These are phyloP conservation scores for Stenopsyche tienmushanensis DNA, from an alignment of 1,140 invertebrate species.

Conservation along the genomic window DNA sequence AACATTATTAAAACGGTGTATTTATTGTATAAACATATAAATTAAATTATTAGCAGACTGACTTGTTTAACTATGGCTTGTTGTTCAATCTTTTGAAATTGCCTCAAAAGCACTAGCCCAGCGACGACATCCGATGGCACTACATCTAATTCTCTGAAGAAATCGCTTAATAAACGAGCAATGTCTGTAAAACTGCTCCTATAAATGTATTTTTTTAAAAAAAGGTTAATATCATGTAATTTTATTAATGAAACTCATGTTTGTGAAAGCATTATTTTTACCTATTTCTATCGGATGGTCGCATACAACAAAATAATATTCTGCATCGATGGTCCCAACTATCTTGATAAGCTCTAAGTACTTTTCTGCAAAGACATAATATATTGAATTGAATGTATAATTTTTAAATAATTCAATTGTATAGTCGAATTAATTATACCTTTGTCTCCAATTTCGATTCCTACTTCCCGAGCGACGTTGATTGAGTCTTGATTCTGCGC, in stretches of 20 bases:
- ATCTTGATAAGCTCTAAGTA: conserved; percentile 84
- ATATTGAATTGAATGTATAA: conserved; percentile 10
- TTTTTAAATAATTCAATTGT: conserved; percentile 7
- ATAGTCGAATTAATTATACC: conserved; percentile 54
- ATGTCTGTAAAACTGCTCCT: conserved; percentile 86
- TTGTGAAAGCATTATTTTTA: conserved; percentile 47
- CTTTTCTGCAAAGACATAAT: conserved; percentile 66
- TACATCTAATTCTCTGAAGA: conserved; percentile 89
- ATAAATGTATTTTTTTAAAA: conserved; percentile 43
- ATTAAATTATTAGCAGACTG: conserved; percentile 33
- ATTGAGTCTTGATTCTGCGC: conserved; percentile 73
- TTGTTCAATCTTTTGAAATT: conserved; percentile 80
- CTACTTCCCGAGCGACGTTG: conserved; percentile 77
- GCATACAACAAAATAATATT: conserved; percentile 84
- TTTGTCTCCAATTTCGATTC: conserved; percentile 84
- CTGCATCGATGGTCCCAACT: conserved; percentile 87
- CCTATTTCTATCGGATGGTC: conserved; percentile 74
- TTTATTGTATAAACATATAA: conserved; percentile 9
- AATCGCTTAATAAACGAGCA: conserved; percentile 82
- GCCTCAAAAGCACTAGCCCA: conserved; percentile 77
- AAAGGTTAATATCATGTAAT: background rate
- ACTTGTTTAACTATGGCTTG: conserved; percentile 77
- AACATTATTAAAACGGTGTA: conserved; percentile 10
- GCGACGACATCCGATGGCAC: conserved; percentile 89
- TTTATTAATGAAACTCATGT: background rate